Conservation (phyloP, 2,113 vertebrate genomes). For the Damaliscus lunatus region DNA sequence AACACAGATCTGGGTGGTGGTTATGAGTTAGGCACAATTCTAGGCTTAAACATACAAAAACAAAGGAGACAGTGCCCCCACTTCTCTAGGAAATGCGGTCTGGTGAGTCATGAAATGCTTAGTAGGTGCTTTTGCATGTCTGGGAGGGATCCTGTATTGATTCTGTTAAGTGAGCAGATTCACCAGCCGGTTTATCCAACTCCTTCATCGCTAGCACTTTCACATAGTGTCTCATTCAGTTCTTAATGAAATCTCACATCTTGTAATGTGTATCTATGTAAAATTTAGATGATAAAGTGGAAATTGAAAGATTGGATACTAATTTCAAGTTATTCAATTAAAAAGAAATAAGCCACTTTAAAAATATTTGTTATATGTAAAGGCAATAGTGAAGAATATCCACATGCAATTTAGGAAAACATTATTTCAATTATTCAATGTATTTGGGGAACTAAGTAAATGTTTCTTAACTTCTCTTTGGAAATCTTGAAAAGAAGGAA, state of each 20-base stretch:
- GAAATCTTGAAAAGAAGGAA: background rate
- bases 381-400: background rate
- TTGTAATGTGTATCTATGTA: background rate
- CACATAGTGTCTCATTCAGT: background rate
- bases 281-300: background rate
- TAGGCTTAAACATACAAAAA: background rate
- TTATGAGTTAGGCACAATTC: too few relatives aligned
- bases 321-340: background rate
- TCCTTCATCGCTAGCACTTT: background rate
- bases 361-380: background rate
- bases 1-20: background rate
- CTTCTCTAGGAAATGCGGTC: background rate
- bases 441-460: background rate
- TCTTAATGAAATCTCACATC: background rate
- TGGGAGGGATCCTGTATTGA: background rate
- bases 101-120: background rate
- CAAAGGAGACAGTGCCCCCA: background rate
- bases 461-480: background rate
- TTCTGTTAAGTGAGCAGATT: background rate
- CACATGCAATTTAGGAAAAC: background rate
- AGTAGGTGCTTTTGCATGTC: background rate
- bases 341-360: background rate
- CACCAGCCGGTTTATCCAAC: accelerated
- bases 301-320: background rate
- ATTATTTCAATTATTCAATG: background rate